Conservation (phyloP, 2,113 vertebrate species). For the Antechinus flavipes region DNA sequence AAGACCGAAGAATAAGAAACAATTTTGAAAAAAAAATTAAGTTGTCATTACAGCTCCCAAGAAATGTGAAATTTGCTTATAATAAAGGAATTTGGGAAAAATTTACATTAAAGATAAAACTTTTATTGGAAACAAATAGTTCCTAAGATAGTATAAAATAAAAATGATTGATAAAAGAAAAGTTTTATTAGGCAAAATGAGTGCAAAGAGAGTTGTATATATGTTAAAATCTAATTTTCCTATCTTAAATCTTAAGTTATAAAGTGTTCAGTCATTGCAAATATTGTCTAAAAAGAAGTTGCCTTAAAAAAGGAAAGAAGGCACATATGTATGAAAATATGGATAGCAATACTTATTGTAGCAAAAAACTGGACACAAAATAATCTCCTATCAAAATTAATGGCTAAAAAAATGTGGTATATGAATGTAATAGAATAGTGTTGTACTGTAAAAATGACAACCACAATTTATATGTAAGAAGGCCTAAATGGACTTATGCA, state of each 20-base stretch:
- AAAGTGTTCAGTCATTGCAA: background rate
- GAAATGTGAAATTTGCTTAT: conserved; percentile 31
- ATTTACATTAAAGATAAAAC: background rate
- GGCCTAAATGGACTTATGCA: background rate
- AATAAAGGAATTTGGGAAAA: conserved; percentile 23
- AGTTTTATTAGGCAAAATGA: background rate
- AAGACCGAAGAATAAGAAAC: conserved; percentile 28
- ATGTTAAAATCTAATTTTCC: background rate
- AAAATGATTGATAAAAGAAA: conserved; percentile 16
- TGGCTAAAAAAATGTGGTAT: background rate
- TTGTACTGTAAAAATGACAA: background rate
- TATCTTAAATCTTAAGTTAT: conserved; percentile 18
- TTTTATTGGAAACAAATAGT: background rate
- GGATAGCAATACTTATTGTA: background rate
- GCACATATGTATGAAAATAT: background rate
- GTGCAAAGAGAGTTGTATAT: background rate
- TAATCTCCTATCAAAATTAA: background rate
- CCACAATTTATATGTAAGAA: background rate
- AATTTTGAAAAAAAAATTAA: conserved; percentile 44
- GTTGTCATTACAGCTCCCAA: background rate
- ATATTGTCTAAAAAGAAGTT: conserved; percentile 48
- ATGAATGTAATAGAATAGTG: background rate
- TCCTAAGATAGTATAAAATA: conserved; percentile 45
- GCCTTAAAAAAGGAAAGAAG: background rate
- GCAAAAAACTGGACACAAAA: background rate